Conservation (phyloP, 2,797 vertebrate species). For the Galaxias olidus region DNA sequence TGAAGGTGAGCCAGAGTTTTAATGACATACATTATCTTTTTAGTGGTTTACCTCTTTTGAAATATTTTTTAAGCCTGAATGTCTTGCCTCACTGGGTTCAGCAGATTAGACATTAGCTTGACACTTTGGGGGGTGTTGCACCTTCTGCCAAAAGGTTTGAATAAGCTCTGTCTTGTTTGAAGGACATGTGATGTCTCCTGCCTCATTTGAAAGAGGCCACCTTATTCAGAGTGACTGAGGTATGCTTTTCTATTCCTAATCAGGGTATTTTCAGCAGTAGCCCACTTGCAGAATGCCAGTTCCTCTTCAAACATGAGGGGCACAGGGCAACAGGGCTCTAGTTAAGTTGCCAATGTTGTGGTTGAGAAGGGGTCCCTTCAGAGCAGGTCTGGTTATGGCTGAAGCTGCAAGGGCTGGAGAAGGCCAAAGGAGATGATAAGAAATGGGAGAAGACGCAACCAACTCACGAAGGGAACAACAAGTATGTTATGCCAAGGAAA, state of each 20-base stretch:
- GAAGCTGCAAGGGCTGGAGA: too few species aligned
- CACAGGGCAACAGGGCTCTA: conserved; percentile 15
- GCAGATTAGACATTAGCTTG: conserved; percentile 38
- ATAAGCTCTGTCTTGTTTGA: conserved; percentile 9
- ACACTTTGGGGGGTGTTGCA: conserved; percentile 25
- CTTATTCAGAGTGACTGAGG: conserved; percentile 37
- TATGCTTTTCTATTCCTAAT: conserved; percentile 46
- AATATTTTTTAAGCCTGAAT: conserved; percentile 31
- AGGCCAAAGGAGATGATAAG: too few species aligned
- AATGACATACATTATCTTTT: conserved; percentile 26
- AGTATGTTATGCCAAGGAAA: too few species aligned
- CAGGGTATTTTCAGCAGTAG: conserved; percentile 37
- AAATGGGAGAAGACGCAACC: too few species aligned
- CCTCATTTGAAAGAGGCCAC: conserved; percentile 52
- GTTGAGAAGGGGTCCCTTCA: too few species aligned
- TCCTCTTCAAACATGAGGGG: not conserved
- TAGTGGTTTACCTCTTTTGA: conserved; percentile 13
- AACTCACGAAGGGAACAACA: too few species aligned
- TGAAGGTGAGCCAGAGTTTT: conserved; percentile 23
- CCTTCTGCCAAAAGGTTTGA: conserved; percentile 27
- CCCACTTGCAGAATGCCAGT: not conserved
- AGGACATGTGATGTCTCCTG: conserved; percentile 36
- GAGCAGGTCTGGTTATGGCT: too few species aligned
- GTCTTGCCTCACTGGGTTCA: conserved; percentile 49
- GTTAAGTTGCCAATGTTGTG: not conserved